A percentile compares a stretch with the other conserved stretches of the same genome.
These are phyloP conservation scores for Chouioia cunea DNA, from an alignment of 2,888 invertebrate species.

Conservation along the genomic window DNA sequence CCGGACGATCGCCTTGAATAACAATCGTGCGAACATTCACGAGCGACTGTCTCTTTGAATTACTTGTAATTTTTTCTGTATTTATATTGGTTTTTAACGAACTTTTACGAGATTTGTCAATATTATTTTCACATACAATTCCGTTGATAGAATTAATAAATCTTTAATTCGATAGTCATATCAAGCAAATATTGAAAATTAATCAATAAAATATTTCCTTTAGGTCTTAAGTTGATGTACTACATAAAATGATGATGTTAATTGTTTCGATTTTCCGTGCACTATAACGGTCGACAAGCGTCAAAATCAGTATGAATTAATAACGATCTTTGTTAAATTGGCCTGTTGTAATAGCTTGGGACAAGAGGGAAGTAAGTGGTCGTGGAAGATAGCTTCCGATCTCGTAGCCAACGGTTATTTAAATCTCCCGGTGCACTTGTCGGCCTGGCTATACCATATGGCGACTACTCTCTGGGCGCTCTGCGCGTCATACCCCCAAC, in stretches of 20 bases:
- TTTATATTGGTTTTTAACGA: too few relatives aligned
- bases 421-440: slow-evolving; percentile 68
- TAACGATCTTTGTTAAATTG: slow-evolving; percentile 29
- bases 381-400: slow-evolving; percentile 41
- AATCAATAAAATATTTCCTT: too few relatives aligned
- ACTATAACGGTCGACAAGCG: too few relatives aligned
- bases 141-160: too few relatives aligned
- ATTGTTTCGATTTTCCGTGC: too few relatives aligned
- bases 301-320: slow-evolving; percentile 16
- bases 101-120: too few relatives aligned
- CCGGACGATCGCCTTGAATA: slow-evolving; percentile 42
- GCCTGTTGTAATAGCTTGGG: slow-evolving; percentile 3
- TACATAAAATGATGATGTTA: too few relatives aligned
- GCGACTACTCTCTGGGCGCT: slow-evolving; percentile 16
- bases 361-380: slow-evolving; percentile 41
- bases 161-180: too few relatives aligned
- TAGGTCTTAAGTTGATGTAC: too few relatives aligned
- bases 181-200: too few relatives aligned
- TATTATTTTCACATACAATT: too few relatives aligned
- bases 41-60: neutral
- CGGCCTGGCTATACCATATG: slow-evolving; percentile 44
- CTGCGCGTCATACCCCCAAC: slow-evolving; percentile 60
- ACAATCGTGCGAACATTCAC: slow-evolving; percentile 48
- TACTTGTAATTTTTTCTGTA: too few relatives aligned
- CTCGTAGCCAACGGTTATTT: slow-evolving; percentile 66